phyloP scores from a whole-genome alignment of 1,140 invertebrate genomes.

The Zaprionus ghesquierei region DNA sequence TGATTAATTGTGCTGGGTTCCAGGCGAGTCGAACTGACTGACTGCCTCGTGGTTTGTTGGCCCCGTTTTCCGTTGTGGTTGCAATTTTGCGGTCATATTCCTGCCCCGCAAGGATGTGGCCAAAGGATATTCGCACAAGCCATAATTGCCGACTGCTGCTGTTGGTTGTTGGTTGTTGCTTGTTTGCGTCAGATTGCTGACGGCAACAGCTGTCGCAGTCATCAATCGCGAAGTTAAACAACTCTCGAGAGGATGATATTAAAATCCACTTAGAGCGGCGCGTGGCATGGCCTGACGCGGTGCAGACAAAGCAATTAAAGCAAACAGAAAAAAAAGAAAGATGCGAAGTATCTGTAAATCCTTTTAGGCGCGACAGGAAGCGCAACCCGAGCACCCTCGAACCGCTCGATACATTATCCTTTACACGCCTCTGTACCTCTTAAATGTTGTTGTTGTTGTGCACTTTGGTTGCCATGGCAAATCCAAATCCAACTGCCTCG shows the following conservation, averaged over 20 bases:
- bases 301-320: slow-evolving; percentile 60
- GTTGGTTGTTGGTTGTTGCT: slow-evolving; percentile 15
- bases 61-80: slow-evolving; percentile 34
- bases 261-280: slow-evolving; percentile 67
- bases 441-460: slow-evolving; percentile 22
- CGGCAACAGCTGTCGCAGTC: slow-evolving; percentile 48
- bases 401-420: slow-evolving; percentile 53
- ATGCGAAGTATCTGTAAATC: slow-evolving; percentile 54
- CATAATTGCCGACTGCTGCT: slow-evolving; percentile 53
- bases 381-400: slow-evolving; percentile 42
- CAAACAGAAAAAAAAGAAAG: slow-evolving; percentile 56
- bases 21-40: background rate
- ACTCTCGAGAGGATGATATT: slow-evolving; percentile 46
- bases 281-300: too few species aligned
- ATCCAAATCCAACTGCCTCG: slow-evolving; percentile 42
- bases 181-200: slow-evolving; percentile 10
- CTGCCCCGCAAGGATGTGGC: slow-evolving; percentile 38
- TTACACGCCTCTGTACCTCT: slow-evolving; percentile 12
- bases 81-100: slow-evolving; percentile 18
- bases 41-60: background rate
- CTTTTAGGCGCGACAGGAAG: slow-evolving; percentile 53
- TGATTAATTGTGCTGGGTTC: slow-evolving; percentile 54
- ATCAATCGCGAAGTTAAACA: slow-evolving; percentile 28
- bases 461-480: slow-evolving; percentile 58
- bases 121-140: slow-evolving; percentile 13